Conservation (phyloP, 1,140 invertebrate genomes). For the Fragariocoptes setiger region DNA sequence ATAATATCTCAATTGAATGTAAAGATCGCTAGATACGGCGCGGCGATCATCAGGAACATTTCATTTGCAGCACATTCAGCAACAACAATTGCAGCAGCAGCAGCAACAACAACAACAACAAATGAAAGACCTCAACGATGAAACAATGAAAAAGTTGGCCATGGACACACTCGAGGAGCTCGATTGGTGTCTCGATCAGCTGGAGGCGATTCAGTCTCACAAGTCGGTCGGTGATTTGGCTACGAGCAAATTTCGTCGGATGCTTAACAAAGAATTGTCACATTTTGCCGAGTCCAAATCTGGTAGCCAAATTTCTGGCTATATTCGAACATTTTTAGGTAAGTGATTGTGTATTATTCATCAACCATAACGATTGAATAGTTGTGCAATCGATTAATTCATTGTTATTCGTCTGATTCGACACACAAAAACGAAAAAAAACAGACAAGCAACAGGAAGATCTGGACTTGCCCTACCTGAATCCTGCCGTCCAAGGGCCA, state of each 20-base stretch:
- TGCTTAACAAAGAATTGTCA: conserved; percentile 95
- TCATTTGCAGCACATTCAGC: too few species aligned
- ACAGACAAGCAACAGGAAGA: background rate
- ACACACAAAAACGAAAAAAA: too few species aligned
- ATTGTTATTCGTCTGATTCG: too few species aligned
- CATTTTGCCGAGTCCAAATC: conserved; percentile 97
- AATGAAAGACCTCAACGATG: conserved; percentile 28
- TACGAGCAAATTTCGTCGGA: conserved; percentile 95
- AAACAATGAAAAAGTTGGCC: conserved; percentile 60
- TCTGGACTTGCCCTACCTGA: background rate
- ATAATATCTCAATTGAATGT: too few species aligned
- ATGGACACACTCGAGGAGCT: conserved; percentile 88
- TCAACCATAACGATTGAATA: too few species aligned
- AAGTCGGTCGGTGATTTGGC: conserved; percentile 97
- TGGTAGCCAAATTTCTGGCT: conserved; percentile 94
- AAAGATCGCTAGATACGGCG: too few species aligned
- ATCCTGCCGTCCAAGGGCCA: too few species aligned
- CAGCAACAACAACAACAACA: conserved; percentile 3
- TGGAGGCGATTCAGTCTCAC: conserved; percentile 96
- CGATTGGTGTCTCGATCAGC: conserved; percentile 95
- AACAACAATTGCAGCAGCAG: background rate
- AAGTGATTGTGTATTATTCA: conserved; percentile 23
- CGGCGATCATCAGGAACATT: too few species aligned
- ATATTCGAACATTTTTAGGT: conserved; percentile 94
- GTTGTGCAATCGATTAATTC: too few species aligned